These are phyloP conservation scores for Mico argentatus DNA, from an alignment of 2,797 vertebrate species.

Conservation along the genomic window DNA sequence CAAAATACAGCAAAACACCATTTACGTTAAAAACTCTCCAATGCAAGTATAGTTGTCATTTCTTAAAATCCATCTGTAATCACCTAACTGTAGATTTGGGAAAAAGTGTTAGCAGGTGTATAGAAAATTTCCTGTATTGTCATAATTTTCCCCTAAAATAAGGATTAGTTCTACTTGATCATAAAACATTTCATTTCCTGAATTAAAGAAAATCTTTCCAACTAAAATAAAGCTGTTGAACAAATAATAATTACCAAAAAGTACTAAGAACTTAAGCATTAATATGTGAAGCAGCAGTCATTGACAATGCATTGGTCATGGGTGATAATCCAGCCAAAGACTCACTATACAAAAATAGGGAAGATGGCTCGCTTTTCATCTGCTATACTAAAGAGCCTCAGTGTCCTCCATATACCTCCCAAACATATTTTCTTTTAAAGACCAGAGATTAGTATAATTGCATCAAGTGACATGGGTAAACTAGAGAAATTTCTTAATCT, in stretches of 20 bases:
- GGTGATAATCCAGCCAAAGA: background rate
- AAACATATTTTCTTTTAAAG: background rate
- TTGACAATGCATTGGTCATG: background rate
- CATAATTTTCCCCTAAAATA: background rate
- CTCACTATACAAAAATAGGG: background rate
- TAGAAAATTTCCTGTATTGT: background rate
- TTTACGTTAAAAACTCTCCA: background rate
- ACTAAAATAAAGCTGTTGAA: conserved; percentile 16
- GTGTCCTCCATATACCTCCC: background rate
- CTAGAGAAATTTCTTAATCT: background rate
- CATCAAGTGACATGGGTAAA: background rate
- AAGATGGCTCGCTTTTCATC: background rate
- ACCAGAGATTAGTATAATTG: background rate
- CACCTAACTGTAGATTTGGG: background rate
- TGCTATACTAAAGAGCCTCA: background rate
- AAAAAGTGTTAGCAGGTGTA: background rate
- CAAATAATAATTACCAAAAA: background rate
- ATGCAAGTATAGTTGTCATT: background rate
- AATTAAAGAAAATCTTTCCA: background rate
- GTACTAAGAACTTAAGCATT: background rate
- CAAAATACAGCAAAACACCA: background rate
- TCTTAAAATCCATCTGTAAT: background rate
- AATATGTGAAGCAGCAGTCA: background rate
- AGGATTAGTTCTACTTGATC: background rate
- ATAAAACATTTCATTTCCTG: background rate